Evolutionary conservation across 2,797 vertebrate species (phyloP), one percentile per base, ranked within the genome.

Genomic region (Takifugu ocellatus): DNA sequence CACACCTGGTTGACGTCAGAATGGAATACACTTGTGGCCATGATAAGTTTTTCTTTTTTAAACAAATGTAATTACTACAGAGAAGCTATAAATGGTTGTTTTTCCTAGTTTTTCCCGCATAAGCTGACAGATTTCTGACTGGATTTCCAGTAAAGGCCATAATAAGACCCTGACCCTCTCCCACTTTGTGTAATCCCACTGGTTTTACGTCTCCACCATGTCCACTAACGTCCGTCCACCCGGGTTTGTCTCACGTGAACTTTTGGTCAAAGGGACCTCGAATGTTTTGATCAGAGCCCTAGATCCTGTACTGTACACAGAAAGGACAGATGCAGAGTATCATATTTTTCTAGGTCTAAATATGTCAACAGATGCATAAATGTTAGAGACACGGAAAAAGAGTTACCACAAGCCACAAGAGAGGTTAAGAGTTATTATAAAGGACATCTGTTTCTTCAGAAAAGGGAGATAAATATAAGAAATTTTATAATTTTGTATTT

Each of bases 401-500:
- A 82, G 84, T 84, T 87, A 87, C 67, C 79, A 75, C 78, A 70
- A 39, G 72, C 51, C 69, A 82, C 71, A 74, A 72, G 66, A 67
- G 72, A 68, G 56, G 79, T 66, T 77, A 78, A 85, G 81, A 84
- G 78, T 84, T 87, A 85, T 87, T 81, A 88, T 85, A 71, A 68
- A 71, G 84, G 71, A 83, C 59, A 78, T 86, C 81, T 83, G 87
- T 89, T 87, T 84, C 79, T 87, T 85, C 77, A 67, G 72, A 81
- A 81, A 78, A 78, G 74, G 75, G 73, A 88, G 82, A 89, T 90
- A 89, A 86, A 91, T 89, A 90, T 89, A 90, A 91, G 84, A 90
- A 87, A 91, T 92, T 92, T 91, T 92, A 91, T 92, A 92, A 92
- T 93, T 93, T 93, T 93, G 88, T 93, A 93, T 92, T 91, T 92